Evolutionary conservation across 2,888 invertebrate species (phyloP), one percentile per base, ranked within the genome.

Genomic region (Drosophila atripex): DNA sequence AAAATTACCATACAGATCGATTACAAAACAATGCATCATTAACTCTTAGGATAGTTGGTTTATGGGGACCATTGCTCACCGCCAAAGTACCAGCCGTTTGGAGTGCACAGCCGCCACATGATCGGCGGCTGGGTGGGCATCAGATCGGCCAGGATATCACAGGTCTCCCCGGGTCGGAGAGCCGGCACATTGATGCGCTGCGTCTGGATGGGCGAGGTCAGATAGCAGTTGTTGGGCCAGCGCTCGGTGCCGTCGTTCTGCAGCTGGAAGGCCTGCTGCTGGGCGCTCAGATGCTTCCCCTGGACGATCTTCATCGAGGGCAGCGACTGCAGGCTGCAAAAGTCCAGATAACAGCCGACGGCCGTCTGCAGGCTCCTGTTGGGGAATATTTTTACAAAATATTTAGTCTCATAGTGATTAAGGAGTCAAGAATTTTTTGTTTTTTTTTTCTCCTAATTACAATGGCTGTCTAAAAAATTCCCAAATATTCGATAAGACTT

Each of bases 361-460:
- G 99, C 99, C 75, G 97, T 97, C 93, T 98, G 98, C 58, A 99
- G 93, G 92, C 99, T 99, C 99, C 99, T 99, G 91, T 6, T 39
- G 0, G 9, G 21, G 30, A 1, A 18, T 30, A 8, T 16, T 3
- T 9, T 11, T 1, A 11, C 18, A 25, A n/a, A 9, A 11, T 18
- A 4, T 23, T 11, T 23, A 5, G n/a, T 16, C 11, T 30, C 6
- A 3, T 30, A 11, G 11, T 9, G 30, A 30, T 11, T 11, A 9
- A 3, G 0, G 11, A 11, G 8, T 30, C 2, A 30, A 30, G 30
- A 2, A 3, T 1, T 18, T 18, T 1, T 18, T 18, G 18, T 18
- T 18, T 18, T 18, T 2, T 18, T 18, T 18, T 18, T 18, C 18
- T 18, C 18, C 18, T 18, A 18, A n/a, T n/a, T n/a, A n/a, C n/a